Conservation (phyloP, 2,113 vertebrate genomes). For the Tauraco erythrolophus region DNA sequence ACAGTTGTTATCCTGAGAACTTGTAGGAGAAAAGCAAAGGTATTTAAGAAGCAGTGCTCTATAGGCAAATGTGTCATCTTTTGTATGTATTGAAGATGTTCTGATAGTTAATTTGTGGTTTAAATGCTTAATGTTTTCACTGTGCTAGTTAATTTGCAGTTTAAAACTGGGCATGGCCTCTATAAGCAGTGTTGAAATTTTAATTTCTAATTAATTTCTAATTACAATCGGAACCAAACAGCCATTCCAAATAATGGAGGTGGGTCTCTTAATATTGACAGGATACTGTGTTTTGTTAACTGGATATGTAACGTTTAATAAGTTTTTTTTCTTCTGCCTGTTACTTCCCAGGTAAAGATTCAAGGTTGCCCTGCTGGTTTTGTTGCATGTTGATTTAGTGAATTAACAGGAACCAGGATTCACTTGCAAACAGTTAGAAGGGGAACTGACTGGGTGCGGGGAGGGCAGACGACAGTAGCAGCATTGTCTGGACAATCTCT, state of each 20-base stretch:
- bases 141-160: background rate
- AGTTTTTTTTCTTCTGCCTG: background rate
- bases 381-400: background rate
- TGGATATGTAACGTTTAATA: background rate
- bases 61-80: background rate
- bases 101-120: background rate
- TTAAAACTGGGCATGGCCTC: background rate
- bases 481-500: background rate
- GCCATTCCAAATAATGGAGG: background rate
- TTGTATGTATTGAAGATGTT: background rate
- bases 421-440: background rate
- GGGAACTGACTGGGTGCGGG: background rate
- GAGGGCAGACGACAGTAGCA: background rate
- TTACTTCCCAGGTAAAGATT: background rate
- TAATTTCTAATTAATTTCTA: background rate
- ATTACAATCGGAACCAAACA: background rate
- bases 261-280: background rate
- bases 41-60: background rate
- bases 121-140: background rate
- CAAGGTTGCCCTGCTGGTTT: background rate
- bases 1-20: background rate
- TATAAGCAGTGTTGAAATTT: background rate
- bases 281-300: background rate
- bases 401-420: slow-evolving; percentile 25
- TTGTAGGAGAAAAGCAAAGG: background rate